Evolutionary conservation across 2,113 vertebrate genomes (phyloP), one percentile per base, ranked within the genome.

Genomic region (Pogonocichla stellata): DNA sequence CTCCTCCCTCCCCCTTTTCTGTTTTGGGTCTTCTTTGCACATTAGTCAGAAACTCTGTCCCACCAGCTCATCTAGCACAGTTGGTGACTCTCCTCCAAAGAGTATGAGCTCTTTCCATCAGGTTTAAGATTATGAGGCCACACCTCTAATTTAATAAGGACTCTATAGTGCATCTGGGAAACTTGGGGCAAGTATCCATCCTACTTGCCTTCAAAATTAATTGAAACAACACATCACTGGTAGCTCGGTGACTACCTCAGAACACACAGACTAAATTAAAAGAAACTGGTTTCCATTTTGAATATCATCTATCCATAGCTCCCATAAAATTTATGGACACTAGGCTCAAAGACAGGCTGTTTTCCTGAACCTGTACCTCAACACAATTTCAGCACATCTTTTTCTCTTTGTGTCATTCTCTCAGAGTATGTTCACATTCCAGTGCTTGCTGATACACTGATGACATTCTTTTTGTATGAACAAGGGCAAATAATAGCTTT

Each of bases 261-360:
- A 94, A 80, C 38, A 86, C 16, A 48, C 17, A 92, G 80, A 54
- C 69, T 58, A 89, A 92, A 91, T 93, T 75, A 96, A 95, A 87
- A 75, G 66, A 87, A 15, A 23, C 25, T 36, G n/a, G 5, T 82
- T 88, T 85, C 89, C 9, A 7, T 36, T 86, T 57, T 77, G 34
- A 23, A 40, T 74, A 72, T 33, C 45, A 25, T 73, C 53, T 67
- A 58, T 66, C 73, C 33, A 48, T 45, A 92, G 29, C 22, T 93
- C 18, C 70, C 51, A 20, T 67, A 81, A 86, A 87, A 73, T 84
- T 38, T 95, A 81, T 60, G 73, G 64, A 54, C 36, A 42, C 40
- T 69, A 62, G 20, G 78, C 54, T 90, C 51, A 94, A 89, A 91
- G 78, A 60, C 12, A 88, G 8, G 23, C 26, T 74, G 42, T 79